Base-by-base conservation (phyloP, 2,113 vertebrate genomes). In the Sinocyclocheilus rhinocerous region DNA sequence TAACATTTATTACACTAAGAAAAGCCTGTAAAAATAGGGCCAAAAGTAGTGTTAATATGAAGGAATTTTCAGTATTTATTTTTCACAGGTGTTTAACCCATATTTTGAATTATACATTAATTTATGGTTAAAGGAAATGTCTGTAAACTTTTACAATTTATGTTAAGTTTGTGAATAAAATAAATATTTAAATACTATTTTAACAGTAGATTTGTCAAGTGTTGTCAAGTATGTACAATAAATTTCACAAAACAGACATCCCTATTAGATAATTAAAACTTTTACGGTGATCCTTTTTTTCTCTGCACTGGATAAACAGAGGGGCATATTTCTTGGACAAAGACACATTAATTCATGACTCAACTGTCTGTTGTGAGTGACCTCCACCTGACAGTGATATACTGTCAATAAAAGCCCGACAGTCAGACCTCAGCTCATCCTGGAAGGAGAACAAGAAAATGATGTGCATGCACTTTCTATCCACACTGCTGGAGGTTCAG, bases 361-460 rank as follows among this genome's bases (percentile, higher is more conserved):
- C 29, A 52, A 72, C 36, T 10, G 11, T 11, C 36, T 6, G 9
- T 36, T 20, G 16, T 59, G 76, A 59, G 18, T 59, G 57, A 45
- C 5, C 59, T 48, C 11, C 36, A 48, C 39, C 20, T 75, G 72
- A 75, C 39, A 75, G 11, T 81, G 20, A 39, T 9, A 42, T 26
- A 65, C 13, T 65, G n/a, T 48, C 57, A 78, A 22, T 78, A 61
- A 80, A 59, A 61, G 12, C 1, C 77, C 57, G 57, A 63, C 77
- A 84, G 16, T 6, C 59, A 26, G 26, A n/a, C n/a, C 4, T 67
- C 4, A 29, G 57, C 57, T 63, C 15, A n/a, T 57, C 3, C n/a
- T 55, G 33, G n/a, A 59, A 48, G 52, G 18, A 63, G 76, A 61
- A 57, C 77, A 73, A 85, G 39, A 87, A 57, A 84, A 20, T 61